A percentile compares a stretch with the other conserved stretches of the same genome.
phyloP scores from a whole-genome alignment of 1,140 invertebrate genomes.

The Macrobrachium nipponense region DNA sequence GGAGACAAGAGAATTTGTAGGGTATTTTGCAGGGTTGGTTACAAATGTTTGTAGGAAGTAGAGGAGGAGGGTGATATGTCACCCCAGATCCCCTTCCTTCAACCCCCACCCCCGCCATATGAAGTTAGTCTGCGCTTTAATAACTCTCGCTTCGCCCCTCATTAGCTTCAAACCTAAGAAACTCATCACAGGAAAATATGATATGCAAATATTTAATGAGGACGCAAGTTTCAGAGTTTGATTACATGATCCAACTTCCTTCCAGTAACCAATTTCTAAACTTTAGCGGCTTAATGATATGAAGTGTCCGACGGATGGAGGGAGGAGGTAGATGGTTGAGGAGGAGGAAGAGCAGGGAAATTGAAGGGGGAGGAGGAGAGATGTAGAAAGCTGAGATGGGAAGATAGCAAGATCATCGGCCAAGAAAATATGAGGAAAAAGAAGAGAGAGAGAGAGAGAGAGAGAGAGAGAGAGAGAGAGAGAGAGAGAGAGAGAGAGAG shows the following conservation, averaged over 20 bases:
- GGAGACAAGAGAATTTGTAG: too few species aligned
- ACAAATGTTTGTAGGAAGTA: too few species aligned
- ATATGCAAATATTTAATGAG: conserved; percentile 27
- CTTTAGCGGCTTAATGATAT: conserved; percentile 15
- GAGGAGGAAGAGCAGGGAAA: background rate
- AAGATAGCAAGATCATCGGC: background rate
- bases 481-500: too few species aligned
- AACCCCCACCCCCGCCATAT: background rate
- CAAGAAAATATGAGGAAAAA: background rate
- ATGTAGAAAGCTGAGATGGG: background rate
- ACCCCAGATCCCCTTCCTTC: too few species aligned
- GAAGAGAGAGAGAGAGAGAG: too few species aligned
- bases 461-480: too few species aligned
- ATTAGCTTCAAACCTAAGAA: conserved; percentile 11
- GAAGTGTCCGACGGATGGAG: conserved; percentile 7
- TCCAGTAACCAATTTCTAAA: conserved; percentile 16
- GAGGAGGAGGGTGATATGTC: too few species aligned
- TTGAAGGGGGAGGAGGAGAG: background rate
- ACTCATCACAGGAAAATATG: conserved; percentile 27
- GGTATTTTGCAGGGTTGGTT: too few species aligned
- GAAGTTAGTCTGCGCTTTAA: conserved; percentile 11
- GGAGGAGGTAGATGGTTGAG: too few species aligned
- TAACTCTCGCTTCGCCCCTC: conserved; percentile 12
- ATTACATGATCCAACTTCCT: conserved; percentile 24
- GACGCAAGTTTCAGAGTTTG: conserved; percentile 15